Evolutionary conservation across 2,888 invertebrate species (phyloP), one percentile per base, ranked within the genome.

Genomic region (Smittia aterrima): DNA sequence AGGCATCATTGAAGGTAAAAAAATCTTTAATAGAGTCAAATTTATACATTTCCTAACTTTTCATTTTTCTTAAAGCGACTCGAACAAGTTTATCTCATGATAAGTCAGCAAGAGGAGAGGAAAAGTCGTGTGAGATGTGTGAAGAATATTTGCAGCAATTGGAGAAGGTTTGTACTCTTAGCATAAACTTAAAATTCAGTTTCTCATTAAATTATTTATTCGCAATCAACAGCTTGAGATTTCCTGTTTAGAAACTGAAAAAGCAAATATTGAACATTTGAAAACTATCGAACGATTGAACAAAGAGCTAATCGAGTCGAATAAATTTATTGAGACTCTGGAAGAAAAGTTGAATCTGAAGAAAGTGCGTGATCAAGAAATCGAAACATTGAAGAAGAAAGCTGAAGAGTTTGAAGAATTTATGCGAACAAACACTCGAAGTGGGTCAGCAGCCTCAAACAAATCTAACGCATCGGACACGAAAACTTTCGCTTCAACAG

Each of bases 401-500:
- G 87, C 88, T 0, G 85, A 86, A 76, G 87, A 87, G 78, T 89
- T 89, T 79, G 88, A 89, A 77, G 85, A 87, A 76, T 88, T 88
- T 78, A 86, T 89, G 25, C 84, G 86, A 78, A 85, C 85, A 75
- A 85, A 84, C 77, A 78, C 77, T 41, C 77, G 78, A 18, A 79
- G 75, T 81, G 82, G 74, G 81, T 75, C 76, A 80, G 76, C 78
- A 84, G 7, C 80, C 16, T 75, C 74, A 3, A 76, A 77, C 1
- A 13, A 24, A 1, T 9, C 16, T 16, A 74, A 75, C 9, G 66
- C 54, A 16, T 22, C 47, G 1, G 20, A 6, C 0, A 78, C 1
- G 83, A 83, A 47, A 82, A 82, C 70, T 80, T 81, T 6, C 78
- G 79, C 18, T 80, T 84, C 0, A 82, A 77, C 20, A 84, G 83